Percentiles rank a stretch among this genome's conserved stretches.
These are phyloP conservation scores for Brachyptera putata DNA, from an alignment of 2,888 invertebrate species.

Conservation along the genomic window DNA sequence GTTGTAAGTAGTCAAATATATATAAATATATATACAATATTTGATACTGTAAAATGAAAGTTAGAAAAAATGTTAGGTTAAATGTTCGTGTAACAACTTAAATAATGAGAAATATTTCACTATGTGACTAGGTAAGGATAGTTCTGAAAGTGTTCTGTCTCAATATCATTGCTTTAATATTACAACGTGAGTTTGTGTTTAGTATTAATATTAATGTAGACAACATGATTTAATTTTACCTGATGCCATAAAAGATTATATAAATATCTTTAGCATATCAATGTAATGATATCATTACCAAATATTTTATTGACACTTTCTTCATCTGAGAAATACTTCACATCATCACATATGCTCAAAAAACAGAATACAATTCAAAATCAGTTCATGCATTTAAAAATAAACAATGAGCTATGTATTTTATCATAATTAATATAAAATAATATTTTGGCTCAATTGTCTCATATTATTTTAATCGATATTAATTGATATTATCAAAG, in stretches of 20 bases:
- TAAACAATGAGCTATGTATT: neutral
- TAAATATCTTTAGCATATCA: slow-evolving; percentile 16
- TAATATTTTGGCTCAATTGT: neutral
- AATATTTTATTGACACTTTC: slow-evolving; percentile 15
- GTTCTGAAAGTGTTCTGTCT: too few species aligned
- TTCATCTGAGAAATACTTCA: neutral
- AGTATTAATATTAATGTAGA: neutral
- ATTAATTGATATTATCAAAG: neutral
- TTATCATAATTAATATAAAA: neutral
- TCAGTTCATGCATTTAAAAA: slow-evolving; percentile 4
- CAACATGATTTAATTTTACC: neutral
- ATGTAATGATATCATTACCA: slow-evolving; percentile 14
- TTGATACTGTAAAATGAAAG: too few species aligned
- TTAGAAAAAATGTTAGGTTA: too few species aligned
- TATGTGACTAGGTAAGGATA: too few species aligned
- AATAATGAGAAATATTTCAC: too few species aligned
- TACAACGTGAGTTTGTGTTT: too few species aligned
- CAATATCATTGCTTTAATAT: too few species aligned
- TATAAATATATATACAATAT: too few species aligned
- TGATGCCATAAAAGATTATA: neutral
- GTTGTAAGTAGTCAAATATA: too few species aligned
- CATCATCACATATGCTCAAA: slow-evolving; percentile 10
- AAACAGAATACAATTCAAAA: neutral
- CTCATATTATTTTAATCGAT: slow-evolving; percentile 2
- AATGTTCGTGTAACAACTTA: too few species aligned